Percentiles rank a stretch among this genome's conserved stretches.
phyloP scores from a whole-genome alignment of 2,888 invertebrate species.

The Iselma pallidipennis region DNA sequence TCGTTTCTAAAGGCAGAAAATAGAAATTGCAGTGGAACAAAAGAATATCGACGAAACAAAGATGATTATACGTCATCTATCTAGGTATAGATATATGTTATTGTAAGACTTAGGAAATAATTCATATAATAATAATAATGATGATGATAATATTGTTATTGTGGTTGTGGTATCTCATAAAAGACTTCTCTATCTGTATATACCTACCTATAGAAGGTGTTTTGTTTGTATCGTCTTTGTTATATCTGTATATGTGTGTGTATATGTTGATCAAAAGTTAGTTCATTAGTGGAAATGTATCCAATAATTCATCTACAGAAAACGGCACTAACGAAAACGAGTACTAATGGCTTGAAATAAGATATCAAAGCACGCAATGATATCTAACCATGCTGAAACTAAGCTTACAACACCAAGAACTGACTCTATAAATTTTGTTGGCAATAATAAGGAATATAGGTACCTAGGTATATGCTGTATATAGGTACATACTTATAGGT shows the following conservation, averaged over 20 bases:
- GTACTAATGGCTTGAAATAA: conserved; percentile 57
- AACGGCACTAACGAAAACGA: conserved; percentile 42
- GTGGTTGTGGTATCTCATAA: conserved; percentile 31
- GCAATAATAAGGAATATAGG: conserved; percentile 48
- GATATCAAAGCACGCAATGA: conserved; percentile 58
- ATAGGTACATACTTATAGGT: no score
- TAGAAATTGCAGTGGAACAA: conserved; percentile 23
- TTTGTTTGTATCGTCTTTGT: conserved; percentile 37
- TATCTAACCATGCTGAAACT: conserved; percentile 27
- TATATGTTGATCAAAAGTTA: conserved; percentile 53
- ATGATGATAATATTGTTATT: conserved; percentile 28
- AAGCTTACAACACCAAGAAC: conserved; percentile 27
- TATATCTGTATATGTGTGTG: not conserved
- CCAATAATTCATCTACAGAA: conserved; percentile 52
- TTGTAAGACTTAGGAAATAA: conserved; percentile 31
- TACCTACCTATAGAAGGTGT: conserved; percentile 30
- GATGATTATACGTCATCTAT: conserved; percentile 19
- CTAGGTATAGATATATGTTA: not conserved
- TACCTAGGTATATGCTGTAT: not conserved
- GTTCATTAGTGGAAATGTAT: conserved; percentile 56
- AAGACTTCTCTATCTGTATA: no score
- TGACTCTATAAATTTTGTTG: conserved; percentile 50
- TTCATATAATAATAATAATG: conserved; percentile 30
- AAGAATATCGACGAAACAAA: conserved; percentile 30
- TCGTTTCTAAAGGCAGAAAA: not conserved